Conservation (phyloP, 2,797 vertebrate genomes). For the Sebastes melanostomus region DNA sequence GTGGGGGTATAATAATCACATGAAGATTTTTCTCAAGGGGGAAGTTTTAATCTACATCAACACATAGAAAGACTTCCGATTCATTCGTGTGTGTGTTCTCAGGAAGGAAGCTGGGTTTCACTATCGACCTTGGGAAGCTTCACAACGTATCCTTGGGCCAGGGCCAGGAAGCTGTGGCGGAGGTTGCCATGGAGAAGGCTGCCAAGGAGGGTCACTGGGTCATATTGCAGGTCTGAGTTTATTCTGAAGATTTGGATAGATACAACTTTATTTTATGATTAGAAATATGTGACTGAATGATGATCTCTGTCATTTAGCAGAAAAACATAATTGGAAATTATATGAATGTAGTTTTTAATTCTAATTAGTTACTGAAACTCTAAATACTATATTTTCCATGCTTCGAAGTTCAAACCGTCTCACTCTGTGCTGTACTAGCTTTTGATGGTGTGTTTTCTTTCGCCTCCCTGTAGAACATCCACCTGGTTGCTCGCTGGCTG, state of each 20-base stretch:
- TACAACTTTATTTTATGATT: background rate
- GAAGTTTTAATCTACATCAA: background rate
- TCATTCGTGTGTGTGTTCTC: background rate
- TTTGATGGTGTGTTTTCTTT: background rate
- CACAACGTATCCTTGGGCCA: constrained; percentile 87
- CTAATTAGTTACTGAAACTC: background rate
- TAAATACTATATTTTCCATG: background rate
- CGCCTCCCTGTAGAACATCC: constrained; percentile 84
- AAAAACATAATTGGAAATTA: background rate
- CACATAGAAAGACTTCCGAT: background rate
- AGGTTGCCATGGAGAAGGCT: constrained; percentile 86
- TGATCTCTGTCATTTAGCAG: no score
- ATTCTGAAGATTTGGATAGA: background rate
- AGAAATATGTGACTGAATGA: background rate
- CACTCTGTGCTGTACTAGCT: background rate
- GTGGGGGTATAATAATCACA: background rate
- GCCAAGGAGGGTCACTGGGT: constrained; percentile 92
- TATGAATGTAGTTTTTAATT: background rate
- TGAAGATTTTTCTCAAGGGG: background rate
- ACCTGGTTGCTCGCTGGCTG: constrained; percentile 87
- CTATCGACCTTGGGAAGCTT: constrained; percentile 88
- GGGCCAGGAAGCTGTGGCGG: constrained; percentile 89
- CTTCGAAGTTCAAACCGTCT: background rate
- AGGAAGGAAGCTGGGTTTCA: constrained; percentile 87
- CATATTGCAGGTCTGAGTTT: constrained; percentile 85